Base-by-base conservation (phyloP, 2,888 invertebrate genomes). In the Antitype chi region DNA sequence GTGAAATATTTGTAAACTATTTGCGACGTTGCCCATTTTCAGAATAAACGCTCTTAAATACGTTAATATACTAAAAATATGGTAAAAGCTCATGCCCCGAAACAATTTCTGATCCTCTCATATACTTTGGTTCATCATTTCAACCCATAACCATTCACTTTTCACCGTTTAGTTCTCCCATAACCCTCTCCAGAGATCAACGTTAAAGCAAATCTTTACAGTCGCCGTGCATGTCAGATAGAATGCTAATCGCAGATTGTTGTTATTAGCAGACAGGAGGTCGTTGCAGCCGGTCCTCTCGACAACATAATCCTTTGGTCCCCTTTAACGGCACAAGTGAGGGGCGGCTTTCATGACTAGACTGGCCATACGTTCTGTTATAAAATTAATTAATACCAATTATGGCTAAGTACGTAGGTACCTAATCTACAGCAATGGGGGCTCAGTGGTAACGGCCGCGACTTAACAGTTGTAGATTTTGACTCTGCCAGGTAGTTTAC, bases 221-320 rank as follows among this genome's bases (percentile, higher is more conserved):
- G 28, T 69, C 20, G 23, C 57, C 49, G 28, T 28, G 15, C n/a
- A 68, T 43, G 28, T 59, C 78, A 57, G 57, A 43, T 59, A 57
- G 55, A 68, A 76, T 78, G 49, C 57, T 78, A 78, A 76, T 76
- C 57, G 15, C 69, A 59, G 20, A 8, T n/a, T 57, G 78, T 68
- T 78, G 78, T 59, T 76, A 76, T 38, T 15, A 49, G n/a, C 15
- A 38, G 20, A 49, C 77, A 68, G 38, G 38, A 57, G 49, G 68
- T 43, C 38, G 38, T 15, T 78, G 57, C 78, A 68, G 49, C 15
- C 47, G 38, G 28, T 28, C 38, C 68, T 78, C 68, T 49, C 57
- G 57, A 68, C 76, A 68, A 68, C 49, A 38, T 76, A 78, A 76
- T 68, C 76, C 69, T 28, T 52, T 52, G 59, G 78, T 78, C 68